Evolutionary conservation across 2,888 invertebrate species (phyloP).

Genomic region (Argynnis bischoffii): DNA sequence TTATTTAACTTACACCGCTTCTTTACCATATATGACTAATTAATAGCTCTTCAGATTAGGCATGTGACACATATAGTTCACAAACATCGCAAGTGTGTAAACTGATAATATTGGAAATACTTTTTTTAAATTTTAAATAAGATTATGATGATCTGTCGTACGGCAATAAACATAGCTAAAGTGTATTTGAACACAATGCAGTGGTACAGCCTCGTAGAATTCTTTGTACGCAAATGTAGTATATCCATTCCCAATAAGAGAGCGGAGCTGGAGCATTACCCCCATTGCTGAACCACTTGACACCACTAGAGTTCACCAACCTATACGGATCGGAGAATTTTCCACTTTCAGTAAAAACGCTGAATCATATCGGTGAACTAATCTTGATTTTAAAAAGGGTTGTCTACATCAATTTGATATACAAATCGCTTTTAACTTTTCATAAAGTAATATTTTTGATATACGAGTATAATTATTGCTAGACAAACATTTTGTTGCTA

Average conservation of each 20-base stretch:
- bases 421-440: too few species aligned
- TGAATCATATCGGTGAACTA: slow-evolving; percentile 10
- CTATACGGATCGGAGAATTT: slow-evolving; percentile 33
- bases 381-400: neutral
- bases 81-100: neutral
- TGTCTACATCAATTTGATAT: neutral
- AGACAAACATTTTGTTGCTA: neutral
- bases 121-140: too few species aligned
- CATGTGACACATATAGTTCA: neutral
- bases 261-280: slow-evolving; percentile 35
- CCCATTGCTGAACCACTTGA: slow-evolving; percentile 39
- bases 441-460: too few species aligned
- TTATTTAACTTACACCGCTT: slow-evolving; percentile 48
- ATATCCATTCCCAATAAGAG: slow-evolving; percentile 32
- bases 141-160: too few species aligned
- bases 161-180: too few species aligned
- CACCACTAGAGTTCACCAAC: slow-evolving; percentile 38
- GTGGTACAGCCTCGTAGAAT: slow-evolving; percentile 17
- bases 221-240: slow-evolving; percentile 32
- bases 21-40: slow-evolving; percentile 46
- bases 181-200: too few species aligned
- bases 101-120: neutral
- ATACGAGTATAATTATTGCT: too few species aligned
- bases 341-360: slow-evolving; percentile 29
- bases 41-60: slow-evolving; percentile 41